Conservation (phyloP, 2,113 vertebrate species). For the Alectura lathami region DNA sequence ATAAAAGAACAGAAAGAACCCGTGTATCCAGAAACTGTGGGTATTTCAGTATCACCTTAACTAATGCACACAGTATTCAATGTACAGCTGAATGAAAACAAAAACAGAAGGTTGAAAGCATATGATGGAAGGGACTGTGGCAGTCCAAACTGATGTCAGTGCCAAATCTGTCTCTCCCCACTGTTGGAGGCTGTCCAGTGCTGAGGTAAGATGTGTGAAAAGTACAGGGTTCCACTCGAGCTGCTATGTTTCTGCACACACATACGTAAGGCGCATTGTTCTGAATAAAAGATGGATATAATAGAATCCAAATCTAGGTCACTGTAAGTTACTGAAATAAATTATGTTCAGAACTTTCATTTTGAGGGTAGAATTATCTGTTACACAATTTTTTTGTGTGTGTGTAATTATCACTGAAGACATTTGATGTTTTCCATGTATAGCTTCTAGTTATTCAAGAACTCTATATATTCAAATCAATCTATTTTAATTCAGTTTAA, state of each 20-base stretch:
- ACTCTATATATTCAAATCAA: not conserved
- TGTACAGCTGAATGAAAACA: not conserved
- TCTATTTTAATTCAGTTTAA: not conserved
- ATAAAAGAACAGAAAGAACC: not conserved
- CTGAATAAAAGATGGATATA: not conserved
- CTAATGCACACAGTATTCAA: not conserved
- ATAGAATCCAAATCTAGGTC: not conserved
- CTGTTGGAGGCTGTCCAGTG: not conserved
- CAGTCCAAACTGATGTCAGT: not conserved
- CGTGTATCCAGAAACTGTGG: not conserved
- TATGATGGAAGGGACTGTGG: not conserved
- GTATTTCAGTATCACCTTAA: not conserved
- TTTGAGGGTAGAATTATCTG: not conserved
- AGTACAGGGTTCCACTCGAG: not conserved
- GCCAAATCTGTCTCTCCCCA: not conserved
- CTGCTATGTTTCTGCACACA: not conserved
- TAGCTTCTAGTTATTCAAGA: not conserved
- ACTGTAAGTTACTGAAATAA: not conserved
- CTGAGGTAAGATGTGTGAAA: not conserved
- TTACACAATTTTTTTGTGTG: not conserved
- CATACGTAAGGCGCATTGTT: not conserved
- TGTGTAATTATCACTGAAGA: not conserved
- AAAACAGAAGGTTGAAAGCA: not conserved
- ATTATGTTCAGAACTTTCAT: not conserved
- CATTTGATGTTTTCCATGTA: not conserved